Percentiles rank a stretch among this genome's conserved stretches.
These are phyloP conservation scores for Laodelphax striatellus DNA, from an alignment of 1,140 invertebrate species.

Conservation along the genomic window DNA sequence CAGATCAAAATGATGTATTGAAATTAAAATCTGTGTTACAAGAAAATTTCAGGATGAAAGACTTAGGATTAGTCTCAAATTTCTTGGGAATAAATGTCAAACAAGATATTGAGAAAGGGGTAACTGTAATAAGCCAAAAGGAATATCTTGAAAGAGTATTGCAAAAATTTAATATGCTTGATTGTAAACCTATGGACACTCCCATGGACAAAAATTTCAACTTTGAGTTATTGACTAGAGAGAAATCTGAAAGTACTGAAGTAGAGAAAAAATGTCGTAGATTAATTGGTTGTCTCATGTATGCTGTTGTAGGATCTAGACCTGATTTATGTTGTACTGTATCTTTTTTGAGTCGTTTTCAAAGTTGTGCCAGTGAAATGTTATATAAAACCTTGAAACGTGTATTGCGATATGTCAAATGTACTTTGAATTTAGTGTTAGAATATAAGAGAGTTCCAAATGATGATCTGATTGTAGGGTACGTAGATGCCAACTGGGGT, in stretches of 20 bases:
- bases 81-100: conserved; percentile 28
- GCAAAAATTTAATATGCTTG: conserved; percentile 27
- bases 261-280: conserved; percentile 18
- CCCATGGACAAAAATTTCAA: conserved; percentile 25
- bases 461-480: conserved; percentile 15
- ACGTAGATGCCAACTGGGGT: conserved; percentile 33
- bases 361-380: conserved; percentile 18
- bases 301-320: conserved; percentile 22
- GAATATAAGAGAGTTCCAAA: conserved; percentile 1
- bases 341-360: conserved; percentile 17
- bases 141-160: conserved; percentile 29
- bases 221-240: conserved; percentile 16
- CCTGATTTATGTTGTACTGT: conserved; percentile 23
- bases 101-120: conserved; percentile 22
- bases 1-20: conserved; percentile 19
- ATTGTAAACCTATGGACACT: conserved; percentile 26
- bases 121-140: conserved; percentile 25
- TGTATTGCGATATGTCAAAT: conserved; percentile 11
- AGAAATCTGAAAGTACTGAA: conserved; percentile 17
- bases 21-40: conserved; percentile 25
- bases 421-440: conserved; percentile 7
- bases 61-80: conserved; percentile 23
- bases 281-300: conserved; percentile 27
- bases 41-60: conserved; percentile 31
- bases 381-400: conserved; percentile 10